These are phyloP conservation scores for Trissolcus japonicus DNA, from an alignment of 2,888 invertebrate genomes.

Conservation along the genomic window DNA sequence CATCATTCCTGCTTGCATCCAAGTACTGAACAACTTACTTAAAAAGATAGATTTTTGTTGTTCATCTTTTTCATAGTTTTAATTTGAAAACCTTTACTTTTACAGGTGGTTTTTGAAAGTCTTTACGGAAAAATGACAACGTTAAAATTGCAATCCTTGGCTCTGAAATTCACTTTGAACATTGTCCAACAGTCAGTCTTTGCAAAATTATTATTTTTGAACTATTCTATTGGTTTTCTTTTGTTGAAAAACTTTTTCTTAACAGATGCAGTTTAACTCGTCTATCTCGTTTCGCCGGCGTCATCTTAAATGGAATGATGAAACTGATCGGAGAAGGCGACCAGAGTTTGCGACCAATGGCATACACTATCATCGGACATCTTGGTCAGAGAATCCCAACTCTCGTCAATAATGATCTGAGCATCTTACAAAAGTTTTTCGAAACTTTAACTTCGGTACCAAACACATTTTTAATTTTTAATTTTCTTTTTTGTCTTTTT, in stretches of 20 bases:
- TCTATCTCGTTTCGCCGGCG: slow-evolving; percentile 82
- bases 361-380: slow-evolving; percentile 86
- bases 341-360: slow-evolving; percentile 81
- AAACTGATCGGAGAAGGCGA: slow-evolving; percentile 84
- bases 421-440: slow-evolving; percentile 78
- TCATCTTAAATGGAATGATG: slow-evolving; percentile 85
- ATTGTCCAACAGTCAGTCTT: slow-evolving; percentile 86
- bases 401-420: slow-evolving; percentile 83
- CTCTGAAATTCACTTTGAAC: slow-evolving; percentile 88
- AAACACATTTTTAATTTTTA: background rate
- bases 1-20: slow-evolving; percentile 88
- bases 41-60: slow-evolving; percentile 6
- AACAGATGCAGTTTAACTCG: slow-evolving; percentile 80
- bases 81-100: background rate
- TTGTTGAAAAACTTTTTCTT: background rate
- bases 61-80: slow-evolving; percentile 1
- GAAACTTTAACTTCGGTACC: slow-evolving; percentile 76
- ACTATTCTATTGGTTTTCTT: background rate
- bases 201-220: slow-evolving; percentile 2
- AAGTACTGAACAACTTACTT: slow-evolving; percentile 74
- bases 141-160: slow-evolving; percentile 86
- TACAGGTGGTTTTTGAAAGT: slow-evolving; percentile 89
- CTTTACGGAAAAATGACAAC: slow-evolving; percentile 90
- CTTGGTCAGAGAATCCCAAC: slow-evolving; percentile 80
- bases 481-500: background rate